These are phyloP conservation scores for Pandion haliaetus DNA, from an alignment of 2,113 vertebrate genomes.

Conservation along the genomic window DNA sequence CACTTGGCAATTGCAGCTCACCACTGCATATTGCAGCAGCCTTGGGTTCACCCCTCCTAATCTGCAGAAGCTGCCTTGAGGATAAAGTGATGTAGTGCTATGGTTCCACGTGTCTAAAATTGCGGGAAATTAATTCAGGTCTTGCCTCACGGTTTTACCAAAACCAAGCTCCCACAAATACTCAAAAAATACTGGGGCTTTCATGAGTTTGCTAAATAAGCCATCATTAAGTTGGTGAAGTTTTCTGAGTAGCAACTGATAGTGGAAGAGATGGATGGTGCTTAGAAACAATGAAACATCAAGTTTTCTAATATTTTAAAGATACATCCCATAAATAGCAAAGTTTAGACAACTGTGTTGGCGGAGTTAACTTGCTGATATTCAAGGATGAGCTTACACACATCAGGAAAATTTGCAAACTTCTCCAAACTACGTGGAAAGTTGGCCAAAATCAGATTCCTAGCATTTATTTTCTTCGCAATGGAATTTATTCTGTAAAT, in stretches of 20 bases:
- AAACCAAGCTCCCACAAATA: neutral
- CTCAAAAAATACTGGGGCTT: neutral
- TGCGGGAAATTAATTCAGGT: neutral
- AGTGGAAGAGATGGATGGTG: neutral
- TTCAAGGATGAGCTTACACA: neutral
- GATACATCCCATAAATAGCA: neutral
- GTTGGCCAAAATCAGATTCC: neutral
- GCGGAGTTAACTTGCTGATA: neutral
- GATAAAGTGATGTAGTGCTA: neutral
- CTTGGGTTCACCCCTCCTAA: neutral
- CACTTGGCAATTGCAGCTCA: neutral
- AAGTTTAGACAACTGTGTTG: neutral
- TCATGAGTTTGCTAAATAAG: neutral
- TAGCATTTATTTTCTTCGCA: neutral
- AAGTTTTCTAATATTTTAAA: neutral
- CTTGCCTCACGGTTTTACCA: neutral
- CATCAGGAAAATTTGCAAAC: neutral
- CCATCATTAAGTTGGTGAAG: neutral
- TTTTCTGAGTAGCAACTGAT: neutral
- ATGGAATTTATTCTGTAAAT: neutral
- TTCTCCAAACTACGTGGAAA: neutral
- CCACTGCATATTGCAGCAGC: neutral
- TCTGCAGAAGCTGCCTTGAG: neutral
- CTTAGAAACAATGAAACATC: neutral
- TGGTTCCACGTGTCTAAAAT: rapidly evolving